Percentiles rank a stretch among this genome's conserved stretches.
Conservation (phyloP, 2,888 invertebrate species). For the Sinohyriopsis cumingii region DNA sequence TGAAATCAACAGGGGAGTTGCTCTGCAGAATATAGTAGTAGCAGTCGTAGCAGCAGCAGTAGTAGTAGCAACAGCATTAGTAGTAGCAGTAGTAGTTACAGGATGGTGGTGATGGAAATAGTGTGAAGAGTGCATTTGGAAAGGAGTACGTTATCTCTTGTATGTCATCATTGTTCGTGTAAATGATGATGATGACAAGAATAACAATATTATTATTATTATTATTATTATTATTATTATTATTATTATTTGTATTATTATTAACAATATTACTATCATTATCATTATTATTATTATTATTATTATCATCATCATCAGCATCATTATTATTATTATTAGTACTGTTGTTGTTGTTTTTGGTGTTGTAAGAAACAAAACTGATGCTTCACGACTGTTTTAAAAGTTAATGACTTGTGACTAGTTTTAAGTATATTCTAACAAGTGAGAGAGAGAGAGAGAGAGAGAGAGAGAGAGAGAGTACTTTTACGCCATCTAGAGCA, state of each 20-base stretch:
- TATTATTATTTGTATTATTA: not conserved
- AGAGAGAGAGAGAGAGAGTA: conserved; percentile 11
- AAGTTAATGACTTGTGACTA: too few relatives aligned
- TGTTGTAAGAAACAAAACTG: too few relatives aligned
- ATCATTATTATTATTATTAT: not conserved
- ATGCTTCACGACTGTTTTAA: too few relatives aligned
- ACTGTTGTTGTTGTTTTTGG: too few relatives aligned
- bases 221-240: not conserved
- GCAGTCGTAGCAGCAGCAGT: conserved; percentile 10
- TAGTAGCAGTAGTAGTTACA: conserved; percentile 14
- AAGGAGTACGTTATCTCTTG: not conserved
- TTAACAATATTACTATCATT: not conserved
- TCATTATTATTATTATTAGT: too few relatives aligned
- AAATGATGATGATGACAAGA: not conserved
- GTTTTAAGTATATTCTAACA: too few relatives aligned
- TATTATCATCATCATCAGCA: not conserved
- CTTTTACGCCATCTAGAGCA: conserved; percentile 50
- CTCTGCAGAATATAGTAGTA: conserved; percentile 3
- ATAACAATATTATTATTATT: not conserved
- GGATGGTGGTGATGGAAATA: conserved; percentile 8
- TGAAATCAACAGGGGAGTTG: conserved; percentile 17
- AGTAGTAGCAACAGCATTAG: conserved; percentile 10
- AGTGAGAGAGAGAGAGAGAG: conserved; percentile 3
- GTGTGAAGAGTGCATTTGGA: conserved; percentile 17
- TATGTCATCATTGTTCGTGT: too few relatives aligned